Base-by-base conservation (phyloP, 2,113 vertebrate species). In the Pseudorhombus dupliciocellatus region DNA sequence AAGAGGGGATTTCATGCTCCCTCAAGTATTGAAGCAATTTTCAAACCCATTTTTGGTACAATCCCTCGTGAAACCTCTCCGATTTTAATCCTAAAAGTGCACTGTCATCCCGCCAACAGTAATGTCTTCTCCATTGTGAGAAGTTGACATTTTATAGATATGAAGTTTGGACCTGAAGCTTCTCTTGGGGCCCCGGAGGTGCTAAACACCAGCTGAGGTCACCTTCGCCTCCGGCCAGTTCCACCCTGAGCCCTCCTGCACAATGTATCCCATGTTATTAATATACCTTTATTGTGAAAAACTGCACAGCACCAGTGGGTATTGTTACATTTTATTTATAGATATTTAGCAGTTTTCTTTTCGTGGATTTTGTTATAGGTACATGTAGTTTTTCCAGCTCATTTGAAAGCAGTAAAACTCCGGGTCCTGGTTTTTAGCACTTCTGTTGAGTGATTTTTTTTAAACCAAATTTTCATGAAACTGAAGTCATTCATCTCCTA, bases 141-240 rank as follows among this genome's bases (percentile, higher is more conserved):
- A 73, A 69, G 53, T 8, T 76, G 7, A 42, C 30, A 69, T 40
- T 70, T 74, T 16, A 60, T 25, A 50, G 10, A 21, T n/a, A 20
- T 18, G 22, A 44, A 28, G 22, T 48, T 74, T 57, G 57, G 2
- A 74, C 31, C 25, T 66, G 18, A 67, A 70, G 14, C 31, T 46
- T 34, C 50, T 21, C 5, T 20, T n/a, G n/a, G 46, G 48, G 15
- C 16, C 28, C 28, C 21, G 12, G 3, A 60, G 44, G 21, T 52
- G 66, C 55, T 50, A 18, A 61, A 46, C 26, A 71, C 44, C 50
- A 2, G 1, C 66, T 30, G 8, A 63, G 55, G 42, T 65, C 34
- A 60, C 62, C 28, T 76, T 54, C 52, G 37, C 46, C 37, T 66
- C 22, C 0, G 34, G 46, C 48, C 50, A 28, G 31, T 25, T 65